Conservation (phyloP, 2,113 vertebrate species). For the Lagopus leucura region DNA sequence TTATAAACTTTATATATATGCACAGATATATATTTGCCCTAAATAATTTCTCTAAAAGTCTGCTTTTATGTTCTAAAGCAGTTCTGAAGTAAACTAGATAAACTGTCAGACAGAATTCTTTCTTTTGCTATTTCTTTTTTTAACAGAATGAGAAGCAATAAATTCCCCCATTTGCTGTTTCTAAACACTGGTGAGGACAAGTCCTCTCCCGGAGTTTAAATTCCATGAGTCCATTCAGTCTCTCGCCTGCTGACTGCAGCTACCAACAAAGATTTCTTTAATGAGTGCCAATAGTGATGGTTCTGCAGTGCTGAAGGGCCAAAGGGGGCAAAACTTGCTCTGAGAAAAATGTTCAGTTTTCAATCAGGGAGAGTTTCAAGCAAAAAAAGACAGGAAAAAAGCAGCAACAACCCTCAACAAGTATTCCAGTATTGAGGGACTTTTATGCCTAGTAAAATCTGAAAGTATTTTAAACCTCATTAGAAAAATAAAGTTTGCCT, state of each 20-base stretch:
- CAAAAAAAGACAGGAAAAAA: neutral
- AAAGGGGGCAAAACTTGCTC: neutral
- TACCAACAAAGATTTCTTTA: constrained; percentile 42
- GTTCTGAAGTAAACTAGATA: neutral
- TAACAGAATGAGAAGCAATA: neutral
- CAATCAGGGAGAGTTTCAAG: neutral
- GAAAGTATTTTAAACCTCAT: constrained; percentile 43
- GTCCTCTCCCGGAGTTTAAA: neutral
- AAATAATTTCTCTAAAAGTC: neutral
- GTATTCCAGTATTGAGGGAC: neutral
- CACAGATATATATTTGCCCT: neutral
- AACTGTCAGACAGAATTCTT: neutral
- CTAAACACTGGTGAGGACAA: constrained; percentile 8
- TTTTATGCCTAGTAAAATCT: neutral
- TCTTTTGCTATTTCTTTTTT: neutral
- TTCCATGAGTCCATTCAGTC: neutral
- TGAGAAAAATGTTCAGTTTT: neutral
- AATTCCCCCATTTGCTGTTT: neutral
- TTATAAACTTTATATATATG: neutral
- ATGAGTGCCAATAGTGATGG: constrained; percentile 26
- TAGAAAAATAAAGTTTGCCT: constrained; percentile 55
- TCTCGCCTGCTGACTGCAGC: neutral
- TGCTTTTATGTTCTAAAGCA: neutral
- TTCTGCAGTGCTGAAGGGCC: constrained; percentile 15
- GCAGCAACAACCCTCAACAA: neutral